Evolutionary conservation across 2,113 vertebrate species (phyloP).

Genomic region (Ictalurus punctatus): DNA sequence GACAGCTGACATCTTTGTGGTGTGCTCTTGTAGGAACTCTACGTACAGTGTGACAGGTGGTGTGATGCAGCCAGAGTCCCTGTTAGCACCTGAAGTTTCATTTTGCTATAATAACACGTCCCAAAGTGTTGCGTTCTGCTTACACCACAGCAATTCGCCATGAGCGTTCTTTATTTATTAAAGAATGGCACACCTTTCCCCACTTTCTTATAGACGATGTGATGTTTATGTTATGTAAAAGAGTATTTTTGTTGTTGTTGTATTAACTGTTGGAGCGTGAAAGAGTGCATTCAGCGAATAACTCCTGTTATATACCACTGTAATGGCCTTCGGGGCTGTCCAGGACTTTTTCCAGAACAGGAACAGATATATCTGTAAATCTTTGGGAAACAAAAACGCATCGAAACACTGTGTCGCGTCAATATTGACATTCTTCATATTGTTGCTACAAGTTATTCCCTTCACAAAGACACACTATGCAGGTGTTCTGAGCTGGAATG

Average conservation of each 20-base stretch:
- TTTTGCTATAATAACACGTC: background rate
- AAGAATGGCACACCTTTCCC: background rate
- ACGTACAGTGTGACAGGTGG: background rate
- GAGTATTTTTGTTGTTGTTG: background rate
- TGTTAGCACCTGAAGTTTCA: background rate
- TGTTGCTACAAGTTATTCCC: constrained; percentile 42
- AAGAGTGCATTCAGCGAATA: background rate
- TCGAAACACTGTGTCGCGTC: background rate
- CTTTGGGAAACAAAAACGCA: constrained; percentile 1
- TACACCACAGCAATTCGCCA: background rate
- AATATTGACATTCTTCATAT: constrained; percentile 17
- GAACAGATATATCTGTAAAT: background rate
- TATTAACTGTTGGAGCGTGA: background rate
- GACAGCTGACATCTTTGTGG: background rate
- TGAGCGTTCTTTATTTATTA: background rate
- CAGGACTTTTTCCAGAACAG: background rate
- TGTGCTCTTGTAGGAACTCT: background rate
- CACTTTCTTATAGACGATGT: background rate
- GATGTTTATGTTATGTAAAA: background rate
- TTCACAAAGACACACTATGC: constrained; percentile 39
- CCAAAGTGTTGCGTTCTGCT: background rate
- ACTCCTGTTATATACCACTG: background rate
- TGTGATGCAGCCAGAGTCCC: background rate
- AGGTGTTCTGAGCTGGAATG: constrained; percentile 56
- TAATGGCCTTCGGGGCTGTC: background rate